Base-by-base conservation (phyloP, 1,140 invertebrate genomes). In the Paralvinella palmiformis region DNA sequence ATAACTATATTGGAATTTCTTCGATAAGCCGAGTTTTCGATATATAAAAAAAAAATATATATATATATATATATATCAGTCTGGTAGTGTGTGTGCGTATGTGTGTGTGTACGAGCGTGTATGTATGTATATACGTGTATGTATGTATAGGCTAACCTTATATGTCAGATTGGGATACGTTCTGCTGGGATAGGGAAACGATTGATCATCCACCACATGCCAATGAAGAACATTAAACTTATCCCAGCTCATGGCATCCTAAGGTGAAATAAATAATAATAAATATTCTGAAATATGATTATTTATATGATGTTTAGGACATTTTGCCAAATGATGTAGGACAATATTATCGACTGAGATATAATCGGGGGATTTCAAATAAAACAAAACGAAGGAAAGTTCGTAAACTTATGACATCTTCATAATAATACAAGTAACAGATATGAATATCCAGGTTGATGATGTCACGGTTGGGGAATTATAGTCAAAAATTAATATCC, bases 161-260 rank as follows among this genome's bases (percentile, higher is more conserved):
- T 69, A 31, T 55, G 73, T 74, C 61, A 84, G 71, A 29, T 81
- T 79, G 0, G 92, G 92, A 81, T 88, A 96, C 41, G 73, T 82
- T 59, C 73, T 78, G 71, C 91, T 94, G 58, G 88, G 81, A 75
- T 90, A 96, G 0, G 93, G 92, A 77, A 96, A 96, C 67, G 90
- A 89, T 67, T 91, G 88, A 75, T 94, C 91, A 76, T 96, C 94
- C 0, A 91, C 88, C 27, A 96, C 90, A 76, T 96, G 93, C 93
- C 93, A 96, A 75, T 96, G 93, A 63, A 96, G 88, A 0, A 95
- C 91, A 77, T 96, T 96, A 61, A 92, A 80, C 79, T 96, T 96
- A 75, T 92, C 93, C 68, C 88, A 88, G 1, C 88, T 84, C 91
- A 95, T 92, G 0, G 89, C 73, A 68, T 84, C 81, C 78, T 80